Percentiles rank a stretch among this genome's conserved stretches.
Conservation (phyloP, 2,888 invertebrate genomes). For the Germaria angustata region DNA sequence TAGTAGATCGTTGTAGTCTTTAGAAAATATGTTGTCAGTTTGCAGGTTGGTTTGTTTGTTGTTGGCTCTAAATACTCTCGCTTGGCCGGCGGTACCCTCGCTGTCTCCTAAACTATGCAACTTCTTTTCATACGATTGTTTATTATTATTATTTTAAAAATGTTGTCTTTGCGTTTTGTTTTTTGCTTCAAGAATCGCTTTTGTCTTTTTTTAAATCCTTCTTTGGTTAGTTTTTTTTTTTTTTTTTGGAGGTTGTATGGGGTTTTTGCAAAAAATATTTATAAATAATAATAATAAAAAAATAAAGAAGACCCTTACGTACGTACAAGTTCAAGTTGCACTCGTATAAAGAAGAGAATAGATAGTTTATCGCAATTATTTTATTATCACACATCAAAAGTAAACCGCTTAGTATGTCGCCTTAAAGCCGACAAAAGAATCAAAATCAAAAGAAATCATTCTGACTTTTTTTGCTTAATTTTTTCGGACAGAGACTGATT, state of each 20-base stretch:
- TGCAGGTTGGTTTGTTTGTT: conserved; percentile 53
- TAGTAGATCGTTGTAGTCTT: conserved; percentile 31
- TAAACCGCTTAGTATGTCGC: conserved; percentile 58
- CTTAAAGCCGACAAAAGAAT: conserved; percentile 65
- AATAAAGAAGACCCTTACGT: conserved; percentile 38
- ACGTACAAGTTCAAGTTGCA: conserved; percentile 2
- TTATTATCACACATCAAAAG: conserved; percentile 67
- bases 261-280: conserved; percentile 29
- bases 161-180: conserved; percentile 27
- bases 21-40: conserved; percentile 56
- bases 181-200: conserved; percentile 52
- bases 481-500: conserved; percentile 36
- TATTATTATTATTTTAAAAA: conserved; percentile 32
- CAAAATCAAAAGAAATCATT: conserved; percentile 57
- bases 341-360: conserved; percentile 52
- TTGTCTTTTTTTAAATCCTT: conserved; percentile 22
- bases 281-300: background rate
- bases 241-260: conserved; percentile 19
- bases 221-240: background rate
- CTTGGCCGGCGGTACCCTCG: conserved; percentile 14
- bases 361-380: conserved; percentile 67
- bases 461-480: conserved; percentile 13
- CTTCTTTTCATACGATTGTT: conserved; percentile 54
- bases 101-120: conserved; percentile 40
- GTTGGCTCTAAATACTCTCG: conserved; percentile 8